Percentiles rank a stretch among this genome's conserved stretches.
These are phyloP conservation scores for Luperina testacea DNA, from an alignment of 2,888 invertebrate genomes.

Conservation along the genomic window DNA sequence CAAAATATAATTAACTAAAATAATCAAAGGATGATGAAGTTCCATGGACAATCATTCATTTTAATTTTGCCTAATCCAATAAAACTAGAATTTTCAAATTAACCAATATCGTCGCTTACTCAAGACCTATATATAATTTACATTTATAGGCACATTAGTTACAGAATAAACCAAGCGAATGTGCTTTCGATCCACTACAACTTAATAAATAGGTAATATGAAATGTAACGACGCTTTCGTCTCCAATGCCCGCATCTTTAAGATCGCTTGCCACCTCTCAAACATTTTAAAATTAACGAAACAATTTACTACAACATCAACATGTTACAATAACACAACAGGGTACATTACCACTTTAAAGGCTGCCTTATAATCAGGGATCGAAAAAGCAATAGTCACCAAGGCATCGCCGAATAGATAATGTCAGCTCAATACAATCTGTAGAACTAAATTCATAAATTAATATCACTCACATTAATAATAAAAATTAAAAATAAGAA, in stretches of 20 bases:
- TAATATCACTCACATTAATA: conserved; percentile 88
- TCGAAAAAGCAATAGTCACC: conserved; percentile 85
- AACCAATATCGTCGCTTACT: conserved; percentile 86
- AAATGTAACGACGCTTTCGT: conserved; percentile 80
- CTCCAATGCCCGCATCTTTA: conserved; percentile 87
- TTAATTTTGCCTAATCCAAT: conserved; percentile 75
- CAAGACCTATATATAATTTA: conserved; percentile 88
- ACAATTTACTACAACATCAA: conserved; percentile 84
- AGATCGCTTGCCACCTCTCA: conserved; percentile 82
- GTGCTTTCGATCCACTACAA: conserved; percentile 88
- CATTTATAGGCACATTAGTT: conserved; percentile 90
- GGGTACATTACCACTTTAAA: conserved; percentile 76
- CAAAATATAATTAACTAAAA: conserved; percentile 72
- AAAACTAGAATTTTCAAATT: conserved; percentile 82
- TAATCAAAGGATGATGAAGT: conserved; percentile 71
- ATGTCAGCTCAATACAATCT: conserved; percentile 77
- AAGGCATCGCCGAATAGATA: conserved; percentile 85
- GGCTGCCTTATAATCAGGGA: conserved; percentile 82
- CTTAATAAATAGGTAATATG: conserved; percentile 82
- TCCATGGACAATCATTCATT: conserved; percentile 74
- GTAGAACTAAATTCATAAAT: conserved; percentile 88
- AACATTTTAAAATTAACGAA: conserved; percentile 80
- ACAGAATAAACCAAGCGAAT: conserved; percentile 88
- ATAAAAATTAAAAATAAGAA: conserved; percentile 88
- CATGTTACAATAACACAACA: conserved; percentile 80